phyloP scores from a whole-genome alignment of 1,140 invertebrate species.

The Hesperophylax magnus region DNA sequence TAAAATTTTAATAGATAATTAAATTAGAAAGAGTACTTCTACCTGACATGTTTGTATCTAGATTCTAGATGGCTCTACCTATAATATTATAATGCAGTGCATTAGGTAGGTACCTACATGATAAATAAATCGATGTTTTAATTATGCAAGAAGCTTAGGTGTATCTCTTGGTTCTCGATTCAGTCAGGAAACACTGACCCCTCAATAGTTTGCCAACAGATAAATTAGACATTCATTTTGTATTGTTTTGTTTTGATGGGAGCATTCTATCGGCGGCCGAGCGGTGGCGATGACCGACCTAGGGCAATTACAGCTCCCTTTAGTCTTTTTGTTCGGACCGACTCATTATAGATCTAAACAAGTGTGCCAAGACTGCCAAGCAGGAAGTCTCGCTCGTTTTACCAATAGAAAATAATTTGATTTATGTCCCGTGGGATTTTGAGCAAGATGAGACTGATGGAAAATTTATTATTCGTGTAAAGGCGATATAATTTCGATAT shows the following conservation, averaged over 20 bases:
- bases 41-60: too few relatives aligned
- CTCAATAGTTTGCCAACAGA: conserved; percentile 3
- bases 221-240: background rate
- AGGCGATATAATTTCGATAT: too few relatives aligned
- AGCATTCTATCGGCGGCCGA: background rate
- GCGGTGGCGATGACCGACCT: conserved; percentile 27
- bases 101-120: too few relatives aligned
- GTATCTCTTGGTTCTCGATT: background rate
- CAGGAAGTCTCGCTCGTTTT: conserved; percentile 8
- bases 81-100: too few relatives aligned
- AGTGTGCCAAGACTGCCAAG: background rate
- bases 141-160: too few relatives aligned
- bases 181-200: background rate
- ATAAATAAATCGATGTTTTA: too few relatives aligned
- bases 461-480: too few relatives aligned
- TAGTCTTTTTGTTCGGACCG: conserved; percentile 7
- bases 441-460: too few relatives aligned
- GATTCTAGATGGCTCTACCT: too few relatives aligned
- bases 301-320: conserved; percentile 17
- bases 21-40: too few relatives aligned
- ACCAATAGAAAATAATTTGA: background rate
- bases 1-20: too few relatives aligned
- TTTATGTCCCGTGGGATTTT: background rate
- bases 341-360: conserved; percentile 12
- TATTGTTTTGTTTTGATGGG: conserved; percentile 17